phyloP scores from a whole-genome alignment of 92 coral and sea anemone species.

The Porites lobata region DNA sequence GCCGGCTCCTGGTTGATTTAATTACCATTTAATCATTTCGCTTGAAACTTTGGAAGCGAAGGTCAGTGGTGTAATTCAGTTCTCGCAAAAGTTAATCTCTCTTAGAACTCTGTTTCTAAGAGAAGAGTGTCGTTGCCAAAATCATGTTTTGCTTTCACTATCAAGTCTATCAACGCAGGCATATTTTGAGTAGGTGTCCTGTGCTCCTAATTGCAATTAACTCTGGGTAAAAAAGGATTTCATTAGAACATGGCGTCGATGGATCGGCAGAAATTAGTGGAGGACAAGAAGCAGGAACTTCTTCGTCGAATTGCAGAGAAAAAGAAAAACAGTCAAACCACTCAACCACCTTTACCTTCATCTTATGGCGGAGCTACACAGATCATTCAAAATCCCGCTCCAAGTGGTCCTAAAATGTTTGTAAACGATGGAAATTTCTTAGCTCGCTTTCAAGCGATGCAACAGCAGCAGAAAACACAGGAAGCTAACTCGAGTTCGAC shows the following conservation, averaged over 20 bases:
- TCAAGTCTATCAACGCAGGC: no score
- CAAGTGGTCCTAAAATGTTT: slow-evolving; percentile 63
- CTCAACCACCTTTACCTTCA: slow-evolving; percentile 28
- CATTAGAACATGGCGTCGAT: slow-evolving; percentile 89
- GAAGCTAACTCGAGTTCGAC: slow-evolving; percentile 6
- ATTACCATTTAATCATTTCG: no score
- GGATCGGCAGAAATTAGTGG: slow-evolving; percentile 43
- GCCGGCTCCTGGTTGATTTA: no score
- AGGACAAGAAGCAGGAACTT: slow-evolving; percentile 88
- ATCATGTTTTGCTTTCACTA: no score
- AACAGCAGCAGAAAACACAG: slow-evolving; percentile 55
- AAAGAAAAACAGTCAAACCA: slow-evolving; percentile 55
- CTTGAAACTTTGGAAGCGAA: no score
- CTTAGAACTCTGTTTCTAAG: no score
- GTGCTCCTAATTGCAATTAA: slow-evolving; percentile 15
- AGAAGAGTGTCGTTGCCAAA: no score
- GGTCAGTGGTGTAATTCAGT: no score
- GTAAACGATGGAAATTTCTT: slow-evolving; percentile 97
- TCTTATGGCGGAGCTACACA: slow-evolving; percentile 25
- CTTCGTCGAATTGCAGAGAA: slow-evolving; percentile 89
- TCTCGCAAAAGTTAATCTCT: no score
- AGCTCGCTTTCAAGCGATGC: slow-evolving; percentile 99
- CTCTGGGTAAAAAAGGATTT: slow-evolving; percentile 9
- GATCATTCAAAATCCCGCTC: neutral
- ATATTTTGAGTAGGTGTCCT: neutral